Base-by-base conservation (phyloP, 2,797 vertebrate species). In the Pangasius djambal region DNA sequence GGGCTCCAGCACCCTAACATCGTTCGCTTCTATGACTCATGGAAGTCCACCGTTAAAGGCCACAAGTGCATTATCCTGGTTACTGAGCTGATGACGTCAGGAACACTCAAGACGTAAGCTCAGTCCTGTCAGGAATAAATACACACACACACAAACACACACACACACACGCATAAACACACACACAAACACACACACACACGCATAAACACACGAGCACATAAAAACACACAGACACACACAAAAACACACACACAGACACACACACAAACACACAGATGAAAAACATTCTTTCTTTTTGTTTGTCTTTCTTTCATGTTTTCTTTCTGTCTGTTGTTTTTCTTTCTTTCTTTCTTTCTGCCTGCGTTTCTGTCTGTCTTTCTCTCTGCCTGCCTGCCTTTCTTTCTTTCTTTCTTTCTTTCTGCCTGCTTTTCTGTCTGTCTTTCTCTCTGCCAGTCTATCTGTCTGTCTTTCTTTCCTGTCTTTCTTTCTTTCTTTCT, bases 21-120 rank as follows among this genome's bases (percentile, higher is more conserved):
- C 0, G 98, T 99, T 44, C 97, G 98, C 31, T 99, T 99, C 96
- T 98, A 97, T 0, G 98, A 99, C 94, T 98, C 97, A 25, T 99
- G 98, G 98, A 98, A 99, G 92, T 97, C 97, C 0, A 95, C 95
- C 0, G 93, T 96, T 95, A 96, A 95, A 92, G 97, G 97, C 1
- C 96, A 97, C 90, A 97, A 97, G 92, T 97, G 97, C 95, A 99
- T 98, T 77, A 96, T 98, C 89, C 95, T 99, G 91, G 97, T 99
- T 91, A 99, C 98, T 0, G 98, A 99, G 93, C 97, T 99, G 90
- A 99, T 99, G 98, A 99, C 98, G 0, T 99, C 98, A 0, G 98
- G 98, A 89, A 99, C 98, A 0, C 96, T 99, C 7, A 99, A 99
- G 94, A 99, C 97, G 98, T 99, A 95, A 97, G 98, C 93, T 82